phyloP scores from a whole-genome alignment of 2,797 vertebrate species.

The Coranthus polyacanthus region DNA sequence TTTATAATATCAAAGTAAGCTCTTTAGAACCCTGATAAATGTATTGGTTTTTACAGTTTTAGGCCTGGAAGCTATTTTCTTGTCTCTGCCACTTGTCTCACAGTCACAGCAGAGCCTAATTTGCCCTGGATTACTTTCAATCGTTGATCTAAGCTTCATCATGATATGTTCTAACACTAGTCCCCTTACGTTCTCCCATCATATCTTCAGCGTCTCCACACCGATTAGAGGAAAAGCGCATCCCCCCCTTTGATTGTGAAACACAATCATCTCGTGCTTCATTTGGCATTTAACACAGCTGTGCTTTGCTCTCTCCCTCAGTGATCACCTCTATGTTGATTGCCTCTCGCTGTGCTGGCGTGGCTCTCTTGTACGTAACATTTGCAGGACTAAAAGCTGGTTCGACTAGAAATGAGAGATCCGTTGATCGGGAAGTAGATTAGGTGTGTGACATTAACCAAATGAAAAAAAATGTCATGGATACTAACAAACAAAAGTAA shows the following conservation, averaged over 20 bases:
- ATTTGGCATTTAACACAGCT: slow-evolving; percentile 82
- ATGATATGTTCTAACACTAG: slow-evolving; percentile 70
- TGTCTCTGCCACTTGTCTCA: slow-evolving; percentile 65
- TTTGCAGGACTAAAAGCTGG: slow-evolving; percentile 50
- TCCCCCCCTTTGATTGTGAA: slow-evolving; percentile 74
- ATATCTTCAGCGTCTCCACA: slow-evolving; percentile 53
- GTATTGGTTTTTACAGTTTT: slow-evolving; percentile 67
- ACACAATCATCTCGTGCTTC: slow-evolving; percentile 69
- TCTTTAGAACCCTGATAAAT: slow-evolving; percentile 45
- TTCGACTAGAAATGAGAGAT: slow-evolving; percentile 45
- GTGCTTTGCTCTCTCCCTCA: slow-evolving; percentile 51
- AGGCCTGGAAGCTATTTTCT: slow-evolving; percentile 57
- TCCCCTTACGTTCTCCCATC: slow-evolving; percentile 39
- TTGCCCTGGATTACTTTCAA: slow-evolving; percentile 69
- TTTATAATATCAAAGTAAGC: slow-evolving; percentile 56
- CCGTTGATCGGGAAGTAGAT: slow-evolving; percentile 40
- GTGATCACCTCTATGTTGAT: slow-evolving; percentile 57
- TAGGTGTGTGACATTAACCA: slow-evolving; percentile 52
- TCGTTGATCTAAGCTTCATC: slow-evolving; percentile 72
- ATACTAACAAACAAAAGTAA: too few relatives aligned
- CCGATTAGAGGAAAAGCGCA: slow-evolving; percentile 56
- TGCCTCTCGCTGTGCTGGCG: slow-evolving; percentile 51
- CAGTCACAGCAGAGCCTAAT: slow-evolving; percentile 72
- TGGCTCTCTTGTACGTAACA: slow-evolving; percentile 50
- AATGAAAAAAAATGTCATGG: too few relatives aligned